These are phyloP conservation scores for Epicampocera succincta DNA, from an alignment of 2,888 invertebrate genomes.

Conservation along the genomic window DNA sequence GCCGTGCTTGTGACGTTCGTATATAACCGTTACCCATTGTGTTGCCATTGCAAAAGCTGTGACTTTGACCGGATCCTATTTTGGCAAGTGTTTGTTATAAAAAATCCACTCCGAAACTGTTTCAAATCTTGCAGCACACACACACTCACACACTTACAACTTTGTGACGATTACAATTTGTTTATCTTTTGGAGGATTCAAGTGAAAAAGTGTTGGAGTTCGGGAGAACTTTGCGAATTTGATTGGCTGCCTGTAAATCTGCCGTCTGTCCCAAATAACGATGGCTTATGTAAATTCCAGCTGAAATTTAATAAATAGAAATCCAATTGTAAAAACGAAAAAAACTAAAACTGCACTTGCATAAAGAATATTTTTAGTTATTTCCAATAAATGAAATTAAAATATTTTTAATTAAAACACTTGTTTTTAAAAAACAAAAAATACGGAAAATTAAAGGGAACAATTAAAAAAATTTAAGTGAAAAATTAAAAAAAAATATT, in stretches of 20 bases:
- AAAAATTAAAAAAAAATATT: too few relatives aligned
- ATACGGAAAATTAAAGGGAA: too few relatives aligned
- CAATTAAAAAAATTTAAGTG: too few relatives aligned
- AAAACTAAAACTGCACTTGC: constrained; percentile 6
- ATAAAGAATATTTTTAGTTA: neutral
- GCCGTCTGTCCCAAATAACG: constrained; percentile 23
- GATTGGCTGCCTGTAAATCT: constrained; percentile 47
- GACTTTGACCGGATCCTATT: constrained; percentile 84
- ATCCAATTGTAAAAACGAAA: constrained; percentile 9
- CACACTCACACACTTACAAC: neutral
- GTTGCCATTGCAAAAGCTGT: constrained; percentile 82
- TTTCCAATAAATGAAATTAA: too few relatives aligned
- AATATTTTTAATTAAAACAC: constrained; percentile 32
- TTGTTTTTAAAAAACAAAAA: too few relatives aligned
- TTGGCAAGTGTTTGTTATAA: constrained; percentile 79
- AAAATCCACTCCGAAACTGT: constrained; percentile 46
- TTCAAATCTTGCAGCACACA: constrained; percentile 14
- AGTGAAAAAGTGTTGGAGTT: neutral
- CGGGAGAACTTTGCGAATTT: constrained; percentile 1
- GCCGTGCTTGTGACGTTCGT: constrained; percentile 83
- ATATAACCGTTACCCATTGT: constrained; percentile 82
- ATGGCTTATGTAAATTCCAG: constrained; percentile 31
- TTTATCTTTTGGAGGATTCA: neutral
- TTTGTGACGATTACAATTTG: neutral
- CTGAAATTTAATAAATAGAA: constrained; percentile 54